Evolutionary conservation across 2,888 invertebrate species (phyloP), one percentile per base, ranked within the genome.

Genomic region (Nesidiocoris tenuis): DNA sequence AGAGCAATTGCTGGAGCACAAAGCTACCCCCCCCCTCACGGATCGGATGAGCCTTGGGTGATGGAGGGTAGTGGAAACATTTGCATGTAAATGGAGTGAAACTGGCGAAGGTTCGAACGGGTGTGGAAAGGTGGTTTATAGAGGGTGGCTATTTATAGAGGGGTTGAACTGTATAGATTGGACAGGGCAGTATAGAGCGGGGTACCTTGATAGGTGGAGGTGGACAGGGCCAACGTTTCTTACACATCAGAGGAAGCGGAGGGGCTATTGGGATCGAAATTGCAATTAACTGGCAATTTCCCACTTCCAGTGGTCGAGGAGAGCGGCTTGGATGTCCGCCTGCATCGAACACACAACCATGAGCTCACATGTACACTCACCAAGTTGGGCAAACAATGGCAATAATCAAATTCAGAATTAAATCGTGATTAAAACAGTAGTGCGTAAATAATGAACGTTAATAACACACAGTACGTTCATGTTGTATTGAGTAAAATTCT

Each of bases 211-310:
- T 56, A 0, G 61, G 59, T 12, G 55, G 55, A 19, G 67, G 67
- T 54, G 56, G 17, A 16, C 9, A 5, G 70, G 57, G 59, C 19
- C 18, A 67, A 67, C 74, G 66, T 77, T 67, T 74, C 74, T 74
- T 77, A 77, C 74, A 74, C 77, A 77, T 74, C 74, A 59, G 61
- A 55, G 66, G 39, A 12, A 12, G 56, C 25, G 66, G 74, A 74
- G 61, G 77, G 74, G 61, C 77, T 74, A 24, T 61, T 39, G 39
- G 66, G 67, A 67, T 24, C 57, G 77, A 77, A 67, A 66, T 77
- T 74, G 61, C 77, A 74, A 74, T 76, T 64, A 71, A 71, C 64
- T 71, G 70, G 70, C 76, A 70, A 70, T 76, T 71, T 71, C 71
- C 76, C 76, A 56, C 22, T 9, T 25, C 61, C 61, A 39, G 39